Conservation (phyloP, 2,888 invertebrate genomes). For the Plutella xylostella region DNA sequence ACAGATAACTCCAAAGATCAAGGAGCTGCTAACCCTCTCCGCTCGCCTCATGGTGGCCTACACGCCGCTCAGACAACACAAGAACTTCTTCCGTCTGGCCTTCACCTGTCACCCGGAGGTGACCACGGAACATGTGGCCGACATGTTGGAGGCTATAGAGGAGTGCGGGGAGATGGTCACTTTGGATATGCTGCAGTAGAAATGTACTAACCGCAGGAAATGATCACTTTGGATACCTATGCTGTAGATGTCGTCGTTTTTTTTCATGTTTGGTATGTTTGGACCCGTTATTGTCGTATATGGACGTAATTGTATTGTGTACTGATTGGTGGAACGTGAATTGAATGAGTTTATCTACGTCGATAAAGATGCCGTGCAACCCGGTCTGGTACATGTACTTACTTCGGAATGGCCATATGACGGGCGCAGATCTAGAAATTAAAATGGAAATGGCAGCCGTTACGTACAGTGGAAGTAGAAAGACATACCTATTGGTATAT, state of each 20-base stretch:
- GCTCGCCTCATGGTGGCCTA: conserved; percentile 83
- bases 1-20: conserved; percentile 77
- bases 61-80: conserved; percentile 74
- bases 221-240: neutral
- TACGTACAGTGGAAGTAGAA: no score
- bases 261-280: neutral
- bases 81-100: conserved; percentile 83
- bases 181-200: conserved; percentile 11
- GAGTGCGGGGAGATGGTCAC: conserved; percentile 61
- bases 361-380: no score
- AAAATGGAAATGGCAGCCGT: no score
- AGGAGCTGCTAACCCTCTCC: conserved; percentile 73
- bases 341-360: no score
- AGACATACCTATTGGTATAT: no score
- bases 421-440: no score
- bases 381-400: no score
- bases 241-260: neutral
- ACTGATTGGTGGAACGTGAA: no score
- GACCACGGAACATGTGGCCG: conserved; percentile 68
- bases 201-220: no score
- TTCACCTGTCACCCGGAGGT: conserved; percentile 78
- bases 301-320: no score
- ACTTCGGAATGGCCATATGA: no score
- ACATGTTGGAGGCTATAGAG: conserved; percentile 74
- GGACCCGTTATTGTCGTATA: neutral